A percentile compares a stretch with the other conserved stretches of the same genome.
Conservation (phyloP, 2,113 vertebrate species). For the Rhabdornis inornatus region DNA sequence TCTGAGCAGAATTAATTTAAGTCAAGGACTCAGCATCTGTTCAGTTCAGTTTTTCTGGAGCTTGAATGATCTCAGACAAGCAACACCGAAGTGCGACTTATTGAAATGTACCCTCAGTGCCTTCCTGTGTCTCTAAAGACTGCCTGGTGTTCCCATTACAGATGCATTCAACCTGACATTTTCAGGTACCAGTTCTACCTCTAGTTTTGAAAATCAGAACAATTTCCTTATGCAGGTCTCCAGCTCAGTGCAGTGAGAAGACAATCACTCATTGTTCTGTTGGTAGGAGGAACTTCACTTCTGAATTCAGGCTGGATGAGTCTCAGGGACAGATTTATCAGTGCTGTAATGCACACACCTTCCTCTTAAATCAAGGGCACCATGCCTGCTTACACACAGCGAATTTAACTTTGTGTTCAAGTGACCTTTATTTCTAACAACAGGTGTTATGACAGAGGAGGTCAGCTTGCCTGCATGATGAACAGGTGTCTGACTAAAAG, state of each 20-base stretch:
- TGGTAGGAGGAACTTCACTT: not conserved
- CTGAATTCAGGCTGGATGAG: not conserved
- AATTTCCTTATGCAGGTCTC: not conserved
- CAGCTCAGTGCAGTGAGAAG: not conserved
- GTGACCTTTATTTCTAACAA: not conserved
- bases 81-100: not conserved
- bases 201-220: not conserved
- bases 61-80: not conserved
- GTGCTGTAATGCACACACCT: not conserved
- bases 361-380: not conserved
- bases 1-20: slow-evolving; percentile 57
- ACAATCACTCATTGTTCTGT: not conserved
- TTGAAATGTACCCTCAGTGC: not conserved
- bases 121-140: not conserved
- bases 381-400: not conserved
- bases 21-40: slow-evolving; percentile 42
- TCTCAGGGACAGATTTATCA: not conserved
- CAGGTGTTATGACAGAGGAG: not conserved
- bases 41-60: slow-evolving; percentile 6
- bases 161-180: not conserved
- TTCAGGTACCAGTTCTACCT: not conserved
- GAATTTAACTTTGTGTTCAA: not conserved
- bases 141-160: not conserved
- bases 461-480: not conserved
- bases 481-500: not conserved